Evolutionary conservation across 2,797 vertebrate genomes (phyloP).

Genomic region (Protonibea diacanthus): DNA sequence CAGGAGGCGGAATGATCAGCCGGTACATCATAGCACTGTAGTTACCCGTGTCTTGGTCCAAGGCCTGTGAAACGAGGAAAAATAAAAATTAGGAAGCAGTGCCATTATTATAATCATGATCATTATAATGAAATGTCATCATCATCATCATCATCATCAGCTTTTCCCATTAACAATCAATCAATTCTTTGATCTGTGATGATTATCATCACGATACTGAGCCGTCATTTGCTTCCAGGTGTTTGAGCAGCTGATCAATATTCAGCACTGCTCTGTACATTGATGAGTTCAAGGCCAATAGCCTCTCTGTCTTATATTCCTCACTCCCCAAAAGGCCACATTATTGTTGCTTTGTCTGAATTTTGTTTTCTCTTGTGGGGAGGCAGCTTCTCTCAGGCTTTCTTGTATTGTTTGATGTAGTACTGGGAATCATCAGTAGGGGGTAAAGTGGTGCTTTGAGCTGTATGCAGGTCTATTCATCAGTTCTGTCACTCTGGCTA

Average conservation of each 20-base stretch:
- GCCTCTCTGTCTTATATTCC: not conserved
- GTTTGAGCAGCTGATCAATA: conserved; percentile 32
- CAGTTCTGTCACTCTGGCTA: conserved; percentile 43
- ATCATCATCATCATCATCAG: conserved; percentile 9
- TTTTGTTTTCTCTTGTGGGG: not conserved
- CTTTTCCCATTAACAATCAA: conserved; percentile 9
- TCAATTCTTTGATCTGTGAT: conserved; percentile 4
- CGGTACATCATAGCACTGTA: conserved; percentile 94
- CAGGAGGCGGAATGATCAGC: conserved; percentile 90
- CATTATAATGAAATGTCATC: conserved; percentile 23
- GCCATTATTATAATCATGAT: conserved; percentile 17
- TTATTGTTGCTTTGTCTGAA: not conserved
- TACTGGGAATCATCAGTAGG: conserved; percentile 42
- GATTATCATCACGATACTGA: not conserved
- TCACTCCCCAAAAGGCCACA: conserved; percentile 3
- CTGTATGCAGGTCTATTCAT: conserved; percentile 47
- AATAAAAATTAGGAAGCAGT: not conserved
- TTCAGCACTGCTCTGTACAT: not conserved
- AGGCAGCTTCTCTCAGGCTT: conserved; percentile 17
- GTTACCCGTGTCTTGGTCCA: conserved; percentile 96
- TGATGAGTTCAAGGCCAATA: conserved; percentile 7
- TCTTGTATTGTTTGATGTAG: conserved; percentile 22
- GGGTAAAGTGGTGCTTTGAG: conserved; percentile 60
- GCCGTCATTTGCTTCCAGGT: conserved; percentile 16
- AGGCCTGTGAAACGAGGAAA: conserved; percentile 82